These are phyloP conservation scores for Scelioninae gen. 2 DNA, from an alignment of 2,888 invertebrate species.

Conservation along the genomic window DNA sequence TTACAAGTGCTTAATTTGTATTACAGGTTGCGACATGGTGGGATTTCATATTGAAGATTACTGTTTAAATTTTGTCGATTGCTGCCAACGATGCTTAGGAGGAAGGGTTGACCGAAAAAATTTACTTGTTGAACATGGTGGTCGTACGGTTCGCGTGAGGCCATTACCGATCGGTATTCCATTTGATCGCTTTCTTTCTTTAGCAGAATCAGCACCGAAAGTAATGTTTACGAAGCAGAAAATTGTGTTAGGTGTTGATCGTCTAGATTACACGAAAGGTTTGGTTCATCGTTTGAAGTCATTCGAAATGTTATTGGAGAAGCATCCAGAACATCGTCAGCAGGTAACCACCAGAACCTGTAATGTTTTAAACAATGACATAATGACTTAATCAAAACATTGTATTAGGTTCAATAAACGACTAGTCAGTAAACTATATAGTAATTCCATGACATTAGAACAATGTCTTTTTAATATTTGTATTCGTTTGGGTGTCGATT, in stretches of 20 bases:
- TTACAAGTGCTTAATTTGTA: too few relatives aligned
- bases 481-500: too few relatives aligned
- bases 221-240: conserved; percentile 84
- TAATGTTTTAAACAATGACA: too few relatives aligned
- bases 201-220: conserved; percentile 82
- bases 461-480: too few relatives aligned
- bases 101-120: conserved; percentile 93
- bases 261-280: conserved; percentile 94
- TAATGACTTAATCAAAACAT: too few relatives aligned
- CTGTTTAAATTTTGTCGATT: conserved; percentile 93
- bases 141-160: conserved; percentile 88
- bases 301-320: conserved; percentile 87
- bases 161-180: conserved; percentile 94
- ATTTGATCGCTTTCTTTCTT: conserved; percentile 88
- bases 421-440: too few relatives aligned
- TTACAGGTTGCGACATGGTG: conserved; percentile 90
- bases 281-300: conserved; percentile 89
- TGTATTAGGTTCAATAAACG: too few relatives aligned
- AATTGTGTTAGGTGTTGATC: conserved; percentile 91
- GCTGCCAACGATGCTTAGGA: conserved; percentile 90
- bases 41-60: conserved; percentile 95
- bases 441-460: too few relatives aligned
- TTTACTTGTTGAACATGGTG: conserved; percentile 90
- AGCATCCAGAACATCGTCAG: conserved; percentile 90
- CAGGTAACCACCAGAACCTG: conserved; percentile 79